Conservation (phyloP, 2,113 vertebrate species). For the Felis catus region F.catus_Fca126_mat1.0 CM031419.1:73594001-73594500, state of each 20-base stretch:
- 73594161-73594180: background rate
- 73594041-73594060: constrained; percentile 23
- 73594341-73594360: constrained; percentile 46
- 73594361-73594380: background rate
- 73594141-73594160: background rate
- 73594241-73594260: background rate
- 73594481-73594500: background rate
- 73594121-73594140: background rate
- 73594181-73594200: background rate
- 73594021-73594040: background rate
- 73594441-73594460: background rate
- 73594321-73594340: constrained; percentile 40
- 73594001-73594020: background rate
- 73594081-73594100: background rate
- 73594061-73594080: background rate
- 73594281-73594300: background rate
- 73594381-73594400: background rate
- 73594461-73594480: constrained; percentile 5
- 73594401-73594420: background rate
- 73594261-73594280: background rate
- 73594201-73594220: constrained; percentile 18
- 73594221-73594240: background rate
- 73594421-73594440: background rate
- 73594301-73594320: background rate
- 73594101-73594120: background rate